Evolutionary conservation across 2,797 vertebrate species (phyloP).

Genomic region (Epinephelus awoara): DNA sequence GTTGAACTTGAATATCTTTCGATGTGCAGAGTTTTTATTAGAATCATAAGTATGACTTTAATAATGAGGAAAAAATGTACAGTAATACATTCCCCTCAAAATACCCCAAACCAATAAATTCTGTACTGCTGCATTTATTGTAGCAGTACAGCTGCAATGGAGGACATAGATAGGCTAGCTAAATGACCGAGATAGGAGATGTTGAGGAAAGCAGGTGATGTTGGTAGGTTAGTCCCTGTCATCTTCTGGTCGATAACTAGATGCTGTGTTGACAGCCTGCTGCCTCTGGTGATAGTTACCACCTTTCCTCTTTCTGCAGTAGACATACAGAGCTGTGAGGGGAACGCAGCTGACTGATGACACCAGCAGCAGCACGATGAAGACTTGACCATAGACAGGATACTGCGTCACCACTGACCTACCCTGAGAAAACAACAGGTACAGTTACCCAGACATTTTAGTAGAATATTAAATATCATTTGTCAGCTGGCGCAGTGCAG

Average conservation of each 20-base stretch:
- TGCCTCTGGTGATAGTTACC: constrained; percentile 7
- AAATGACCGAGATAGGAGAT: too few relatives aligned
- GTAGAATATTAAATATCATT: not conserved
- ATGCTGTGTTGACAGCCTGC: constrained; percentile 31
- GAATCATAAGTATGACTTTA: constrained; percentile 12
- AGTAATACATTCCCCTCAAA: not conserved
- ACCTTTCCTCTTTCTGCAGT: constrained; percentile 73
- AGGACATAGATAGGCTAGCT: not conserved
- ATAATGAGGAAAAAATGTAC: not conserved
- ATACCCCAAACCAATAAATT: not conserved
- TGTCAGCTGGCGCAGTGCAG: not conserved
- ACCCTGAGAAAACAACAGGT: constrained; percentile 82
- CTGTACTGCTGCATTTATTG: not conserved
- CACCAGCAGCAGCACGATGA: constrained; percentile 90
- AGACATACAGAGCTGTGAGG: constrained; percentile 85
- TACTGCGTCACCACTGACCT: constrained; percentile 88
- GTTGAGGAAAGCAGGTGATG: not conserved
- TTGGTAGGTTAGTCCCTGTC: not conserved
- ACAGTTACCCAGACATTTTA: not conserved
- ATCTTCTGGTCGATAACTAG: constrained; percentile 16
- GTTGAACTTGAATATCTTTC: not conserved
- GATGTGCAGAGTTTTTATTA: not conserved
- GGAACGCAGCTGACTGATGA: constrained; percentile 90
- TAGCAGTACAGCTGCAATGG: not conserved
- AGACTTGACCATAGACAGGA: constrained; percentile 84